Conservation (phyloP, 30 jellyfish, hydroid and myxozoan species). For the Cassiopea xamachana region DNA sequence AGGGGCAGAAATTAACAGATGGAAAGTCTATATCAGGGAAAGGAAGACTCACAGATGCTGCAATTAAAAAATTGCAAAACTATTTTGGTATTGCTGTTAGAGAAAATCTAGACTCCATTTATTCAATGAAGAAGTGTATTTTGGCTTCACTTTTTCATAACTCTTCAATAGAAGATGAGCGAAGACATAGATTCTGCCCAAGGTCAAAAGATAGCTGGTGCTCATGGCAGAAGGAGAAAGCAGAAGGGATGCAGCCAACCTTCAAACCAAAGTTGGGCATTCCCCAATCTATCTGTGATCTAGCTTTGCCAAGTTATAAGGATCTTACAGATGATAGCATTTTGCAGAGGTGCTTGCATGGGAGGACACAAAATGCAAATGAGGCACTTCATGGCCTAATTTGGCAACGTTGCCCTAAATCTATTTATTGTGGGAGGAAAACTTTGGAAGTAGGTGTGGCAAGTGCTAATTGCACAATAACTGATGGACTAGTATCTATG, state of each 20-base stretch:
- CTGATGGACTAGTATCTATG: neutral
- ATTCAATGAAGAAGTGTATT: slow-evolving; percentile 6
- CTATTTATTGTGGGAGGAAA: slow-evolving; percentile 1
- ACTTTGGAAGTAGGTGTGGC: slow-evolving; percentile 5
- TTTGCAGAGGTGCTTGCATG: neutral
- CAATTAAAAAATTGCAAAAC: neutral
- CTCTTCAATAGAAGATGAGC: neutral
- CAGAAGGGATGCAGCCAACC: neutral
- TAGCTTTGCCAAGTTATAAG: neutral
- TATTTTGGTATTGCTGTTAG: slow-evolving; percentile 12
- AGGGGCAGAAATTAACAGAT: too few species aligned
- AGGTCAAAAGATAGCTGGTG: slow-evolving; percentile 5
- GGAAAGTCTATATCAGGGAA: too few species aligned
- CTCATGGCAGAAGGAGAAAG: neutral
- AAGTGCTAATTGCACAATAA: neutral
- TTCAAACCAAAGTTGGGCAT: neutral
- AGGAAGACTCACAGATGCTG: too few species aligned
- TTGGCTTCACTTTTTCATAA: neutral
- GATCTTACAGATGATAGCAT: slow-evolving; percentile 7
- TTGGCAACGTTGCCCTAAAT: slow-evolving; percentile 22
- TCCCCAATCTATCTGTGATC: neutral
- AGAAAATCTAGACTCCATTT: neutral
- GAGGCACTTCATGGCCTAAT: slow-evolving; percentile 3
- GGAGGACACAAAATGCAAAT: slow-evolving; percentile 17
- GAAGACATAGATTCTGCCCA: neutral